Base-by-base conservation (phyloP, 1,140 invertebrate species). In the Dendroctonus valens region DNA sequence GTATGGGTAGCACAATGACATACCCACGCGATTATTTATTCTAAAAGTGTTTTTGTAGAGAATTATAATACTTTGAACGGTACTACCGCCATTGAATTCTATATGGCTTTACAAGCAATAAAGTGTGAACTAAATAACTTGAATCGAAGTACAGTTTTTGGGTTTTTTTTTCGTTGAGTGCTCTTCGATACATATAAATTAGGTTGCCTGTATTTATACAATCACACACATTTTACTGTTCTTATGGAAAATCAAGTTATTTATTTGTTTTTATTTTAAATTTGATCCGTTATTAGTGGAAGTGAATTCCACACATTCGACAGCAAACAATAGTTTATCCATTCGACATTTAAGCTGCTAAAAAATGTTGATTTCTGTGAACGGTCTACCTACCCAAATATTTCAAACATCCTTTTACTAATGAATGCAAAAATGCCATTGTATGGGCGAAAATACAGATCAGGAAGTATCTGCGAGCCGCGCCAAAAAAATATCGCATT, bases 11-110 rank as follows among this genome's bases (percentile, higher is more conserved):
- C 41, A 14, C 9, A 12, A 6, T 40, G 7, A 55, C 53, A 55
- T 59, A 39, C 64, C 64, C 57, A 66, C 64, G 44, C 37, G 7
- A 59, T 66, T 66, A 66, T n/a, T 37, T 66, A 66, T 66, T 66
- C 54, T 52, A 52, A 52, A 66, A 66, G 54, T 66, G 64, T 66
- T 59, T 59, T 55, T 55, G 41, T 55, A 55, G 44, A 52, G 57
- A 66, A 59, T 66, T 59, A 59, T 59, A 40, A 59, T 52, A 41
- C 9, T 65, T 57, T 57, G 12, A 65, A 65, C 52, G 62, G 62
- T 65, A 65, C 53, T 57, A 41, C 44, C 15, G 14, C 38, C 37
- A 41, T 51, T 61, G 41, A 63, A 63, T 54, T 44, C 12, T 14
- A 41, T 55, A 55, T 55, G 38, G 46, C n/a, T 54, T 58, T 11